Evolutionary conservation across 2,113 vertebrate genomes (phyloP).

Genomic region (Oncorhynchus nerka): DNA sequence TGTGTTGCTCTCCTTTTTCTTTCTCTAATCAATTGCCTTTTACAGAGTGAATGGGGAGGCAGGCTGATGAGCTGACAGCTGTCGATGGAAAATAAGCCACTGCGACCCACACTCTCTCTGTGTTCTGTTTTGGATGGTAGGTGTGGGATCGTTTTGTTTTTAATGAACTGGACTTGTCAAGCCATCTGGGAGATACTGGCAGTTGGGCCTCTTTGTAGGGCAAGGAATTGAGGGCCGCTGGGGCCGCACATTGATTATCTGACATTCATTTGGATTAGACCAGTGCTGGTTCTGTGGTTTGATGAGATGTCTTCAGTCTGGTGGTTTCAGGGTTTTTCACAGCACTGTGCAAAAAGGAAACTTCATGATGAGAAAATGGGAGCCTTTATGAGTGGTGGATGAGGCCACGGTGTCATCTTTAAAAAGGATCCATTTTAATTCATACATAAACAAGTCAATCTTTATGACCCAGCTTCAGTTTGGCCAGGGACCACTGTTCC

Average conservation of each 20-base stretch:
- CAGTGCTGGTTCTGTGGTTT: constrained; percentile 20
- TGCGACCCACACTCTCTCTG: constrained; percentile 16
- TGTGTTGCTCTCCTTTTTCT: constrained; percentile 5
- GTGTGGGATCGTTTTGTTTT: constrained; percentile 40
- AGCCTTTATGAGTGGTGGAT: constrained; percentile 20
- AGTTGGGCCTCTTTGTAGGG: constrained; percentile 36
- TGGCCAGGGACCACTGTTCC: constrained; percentile 25
- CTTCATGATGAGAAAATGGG: constrained; percentile 19
- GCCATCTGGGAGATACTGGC: constrained; percentile 46
- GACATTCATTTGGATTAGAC: constrained; percentile 58
- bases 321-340: constrained; percentile 8
- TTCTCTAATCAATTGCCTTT: constrained; percentile 49
- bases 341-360: constrained; percentile 7
- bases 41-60: constrained; percentile 32
- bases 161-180: constrained; percentile 64
- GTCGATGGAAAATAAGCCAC: constrained; percentile 59
- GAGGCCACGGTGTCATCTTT: constrained; percentile 24
- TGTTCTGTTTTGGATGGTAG: constrained; percentile 29
- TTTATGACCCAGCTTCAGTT: constrained; percentile 26
- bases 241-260: constrained; percentile 56
- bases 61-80: constrained; percentile 63
- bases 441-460: constrained; percentile 33
- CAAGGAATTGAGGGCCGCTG: constrained; percentile 38
- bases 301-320: constrained; percentile 22
- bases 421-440: constrained; percentile 39